Base-by-base conservation (phyloP, 2,797 vertebrate genomes). In the Lagorchestes hirsutus region DNA sequence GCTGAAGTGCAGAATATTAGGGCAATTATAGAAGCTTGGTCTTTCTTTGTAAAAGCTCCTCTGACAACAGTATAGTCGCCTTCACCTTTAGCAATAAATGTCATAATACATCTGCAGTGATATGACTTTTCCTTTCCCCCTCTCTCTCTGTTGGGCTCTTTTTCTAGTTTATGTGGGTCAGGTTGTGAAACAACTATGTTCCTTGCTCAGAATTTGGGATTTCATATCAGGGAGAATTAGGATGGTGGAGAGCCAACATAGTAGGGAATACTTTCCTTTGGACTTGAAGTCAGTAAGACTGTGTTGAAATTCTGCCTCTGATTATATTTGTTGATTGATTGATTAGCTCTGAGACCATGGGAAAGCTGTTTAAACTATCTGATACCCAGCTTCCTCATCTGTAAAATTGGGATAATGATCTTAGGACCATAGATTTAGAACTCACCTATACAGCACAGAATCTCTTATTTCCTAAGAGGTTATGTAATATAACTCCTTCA, bases 181-280 rank as follows among this genome's bases (percentile, higher is more conserved):
- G 34, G 62, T 8, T 74, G 34, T 74, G 12, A n/a, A 14, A 5
- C 34, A 74, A 34, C 62, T 18, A 16, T 40, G 34, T 74, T 74
- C 62, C 13, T n/a, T 74, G n/a, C 40, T 74, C 62, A 74, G 62
- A 74, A 22, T 74, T 18, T 74, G n/a, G 62, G n/a, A 22, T 74
- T 74, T 96, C 94, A 95, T 95, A 34, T 5, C n/a, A 92, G 22
- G 55, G 13, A 59, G 40, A 8, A 93, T 22, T 24, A 59, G 90
- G 90, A 28, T 28, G 27, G 92, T 54, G 24, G 82, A 74, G 16
- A 74, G 14, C 1, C 62, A 40, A 9, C 34, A 74, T 40, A 40
- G 62, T 40, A 74, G n/a, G n/a, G 34, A 74, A 62, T 62, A 62
- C 31, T 62, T 31, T 31, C 31, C 11, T 62, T 34, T 62, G 13